Evolutionary conservation across 2,113 vertebrate species (phyloP).

Genomic region (Tonatia bakeri): DNA sequence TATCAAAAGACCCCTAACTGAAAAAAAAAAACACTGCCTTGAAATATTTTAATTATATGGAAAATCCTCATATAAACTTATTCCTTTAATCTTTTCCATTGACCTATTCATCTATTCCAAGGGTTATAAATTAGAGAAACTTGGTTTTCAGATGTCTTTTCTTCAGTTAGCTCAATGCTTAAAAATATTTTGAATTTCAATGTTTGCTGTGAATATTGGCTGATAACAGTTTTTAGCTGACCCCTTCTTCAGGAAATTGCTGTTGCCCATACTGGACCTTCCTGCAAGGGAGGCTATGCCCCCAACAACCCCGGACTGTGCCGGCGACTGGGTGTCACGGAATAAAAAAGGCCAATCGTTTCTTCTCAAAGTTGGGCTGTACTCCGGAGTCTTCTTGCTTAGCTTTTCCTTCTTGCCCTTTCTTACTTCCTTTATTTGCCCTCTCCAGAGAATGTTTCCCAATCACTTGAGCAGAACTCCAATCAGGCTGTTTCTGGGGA

Average conservation of each 20-base stretch:
- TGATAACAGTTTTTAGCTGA: not conserved
- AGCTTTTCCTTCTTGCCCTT: not conserved
- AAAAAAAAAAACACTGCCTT: not conserved
- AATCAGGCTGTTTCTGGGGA: not conserved
- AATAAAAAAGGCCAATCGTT: not conserved
- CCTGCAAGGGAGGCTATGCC: not conserved
- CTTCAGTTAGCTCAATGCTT: not conserved
- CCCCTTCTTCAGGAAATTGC: not conserved
- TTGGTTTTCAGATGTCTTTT: conserved; percentile 15
- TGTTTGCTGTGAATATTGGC: not conserved
- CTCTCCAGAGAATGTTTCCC: not conserved
- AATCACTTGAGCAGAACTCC: not conserved
- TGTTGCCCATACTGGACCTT: not conserved
- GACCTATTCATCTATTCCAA: not conserved
- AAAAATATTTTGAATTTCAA: conserved; percentile 20
- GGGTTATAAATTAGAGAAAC: not conserved
- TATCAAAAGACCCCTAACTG: not conserved
- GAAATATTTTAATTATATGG: not conserved
- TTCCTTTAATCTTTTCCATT: not conserved
- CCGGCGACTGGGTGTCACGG: not conserved
- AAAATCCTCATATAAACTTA: not conserved
- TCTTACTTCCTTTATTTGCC: not conserved
- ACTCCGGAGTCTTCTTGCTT: not conserved
- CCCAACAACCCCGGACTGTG: not conserved
- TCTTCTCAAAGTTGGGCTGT: not conserved